Percentiles rank a stretch among this genome's conserved stretches.
These are phyloP conservation scores for Drosophila prolongata DNA, from an alignment of 2,888 invertebrate genomes.

Conservation along the genomic window DNA sequence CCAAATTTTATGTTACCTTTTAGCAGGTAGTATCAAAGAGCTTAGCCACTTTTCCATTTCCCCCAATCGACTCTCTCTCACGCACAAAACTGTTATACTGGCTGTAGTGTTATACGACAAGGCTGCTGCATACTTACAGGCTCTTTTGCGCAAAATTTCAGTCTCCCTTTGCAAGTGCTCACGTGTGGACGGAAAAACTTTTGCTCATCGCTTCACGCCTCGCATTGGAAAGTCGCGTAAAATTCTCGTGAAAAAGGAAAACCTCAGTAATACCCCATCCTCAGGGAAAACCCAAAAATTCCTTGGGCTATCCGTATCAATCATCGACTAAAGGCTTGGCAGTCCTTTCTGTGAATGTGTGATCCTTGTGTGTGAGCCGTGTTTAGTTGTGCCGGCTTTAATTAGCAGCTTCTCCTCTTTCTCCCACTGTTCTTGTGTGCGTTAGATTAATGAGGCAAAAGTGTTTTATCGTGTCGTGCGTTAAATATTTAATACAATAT, in stretches of 20 bases:
- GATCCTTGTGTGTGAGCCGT: slow-evolving; percentile 7
- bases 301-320: slow-evolving; percentile 25
- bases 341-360: slow-evolving; percentile 22
- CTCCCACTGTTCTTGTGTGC: slow-evolving; percentile 24
- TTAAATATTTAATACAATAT: slow-evolving; percentile 77
- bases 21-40: slow-evolving; percentile 29
- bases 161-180: slow-evolving; percentile 73
- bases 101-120: slow-evolving; percentile 8
- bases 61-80: slow-evolving; percentile 3
- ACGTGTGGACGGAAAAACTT: slow-evolving; percentile 56
- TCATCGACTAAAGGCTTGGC: slow-evolving; percentile 29
- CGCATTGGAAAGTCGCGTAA: slow-evolving; percentile 57
- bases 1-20: slow-evolving; percentile 36
- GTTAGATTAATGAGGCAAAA: slow-evolving; percentile 75
- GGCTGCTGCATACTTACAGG: slow-evolving; percentile 69
- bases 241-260: slow-evolving; percentile 20
- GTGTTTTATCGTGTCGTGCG: slow-evolving; percentile 77
- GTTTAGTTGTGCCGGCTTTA: slow-evolving; percentile 51
- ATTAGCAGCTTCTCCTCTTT: slow-evolving; percentile 51
- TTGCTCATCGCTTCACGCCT: slow-evolving; percentile 35
- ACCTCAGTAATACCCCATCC: not conserved
- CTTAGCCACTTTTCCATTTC: not conserved
- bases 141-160: slow-evolving; percentile 46
- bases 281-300: slow-evolving; percentile 5
- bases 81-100: slow-evolving; percentile 24